Conservation (phyloP, 2,888 invertebrate genomes). For the Conchocele bisecta region DNA sequence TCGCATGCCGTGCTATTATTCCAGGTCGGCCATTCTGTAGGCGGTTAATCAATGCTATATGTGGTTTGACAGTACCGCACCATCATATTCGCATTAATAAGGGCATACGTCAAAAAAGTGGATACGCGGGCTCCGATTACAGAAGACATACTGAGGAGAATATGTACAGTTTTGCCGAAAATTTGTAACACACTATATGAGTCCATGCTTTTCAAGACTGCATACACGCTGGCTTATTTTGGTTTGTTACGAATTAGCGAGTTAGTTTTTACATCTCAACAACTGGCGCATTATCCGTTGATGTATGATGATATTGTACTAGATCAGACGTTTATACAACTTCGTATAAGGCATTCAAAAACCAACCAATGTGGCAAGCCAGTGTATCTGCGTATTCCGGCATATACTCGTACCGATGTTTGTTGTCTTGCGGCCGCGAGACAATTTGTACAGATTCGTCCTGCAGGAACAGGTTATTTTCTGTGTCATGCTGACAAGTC, state of each 20-base stretch:
- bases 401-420: neutral
- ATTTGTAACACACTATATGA: neutral
- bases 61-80: conserved; percentile 6
- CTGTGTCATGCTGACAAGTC: neutral
- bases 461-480: neutral
- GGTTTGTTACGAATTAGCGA: no score
- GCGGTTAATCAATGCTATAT: conserved; percentile 25
- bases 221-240: neutral
- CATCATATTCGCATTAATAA: no score
- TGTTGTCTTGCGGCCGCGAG: neutral
- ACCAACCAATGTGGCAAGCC: neutral
- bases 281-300: neutral
- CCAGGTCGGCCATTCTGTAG: conserved; percentile 37
- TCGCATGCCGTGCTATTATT: conserved; percentile 33
- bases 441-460: neutral
- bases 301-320: no score
- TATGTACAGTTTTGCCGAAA: neutral
- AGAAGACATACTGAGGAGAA: neutral
- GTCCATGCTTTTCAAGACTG: neutral
- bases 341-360: conserved; percentile 6
- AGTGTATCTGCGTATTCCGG: neutral
- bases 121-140: conserved; percentile 2
- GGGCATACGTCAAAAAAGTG: neutral
- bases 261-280: neutral
- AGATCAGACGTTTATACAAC: no score